phyloP scores from a whole-genome alignment of 2,113 vertebrate species.

The Scomber japonicus region DNA sequence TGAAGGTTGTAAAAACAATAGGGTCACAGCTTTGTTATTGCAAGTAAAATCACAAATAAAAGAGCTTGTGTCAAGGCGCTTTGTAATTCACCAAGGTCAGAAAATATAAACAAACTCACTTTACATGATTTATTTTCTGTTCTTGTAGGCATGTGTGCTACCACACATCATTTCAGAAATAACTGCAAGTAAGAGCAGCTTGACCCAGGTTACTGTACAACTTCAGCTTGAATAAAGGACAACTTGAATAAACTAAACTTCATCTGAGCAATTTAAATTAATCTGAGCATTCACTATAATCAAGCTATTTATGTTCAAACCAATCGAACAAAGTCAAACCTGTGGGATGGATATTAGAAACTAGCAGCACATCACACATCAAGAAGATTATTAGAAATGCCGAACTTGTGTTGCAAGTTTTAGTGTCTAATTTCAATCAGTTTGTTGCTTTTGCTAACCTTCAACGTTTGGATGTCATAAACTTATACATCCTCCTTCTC shows the following conservation, averaged over 20 bases:
- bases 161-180: slow-evolving; percentile 7
- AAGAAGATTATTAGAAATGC: background rate
- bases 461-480: background rate
- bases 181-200: slow-evolving; percentile 10
- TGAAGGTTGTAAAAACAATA: background rate
- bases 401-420: slow-evolving; percentile 10
- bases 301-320: slow-evolving; percentile 30
- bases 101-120: background rate
- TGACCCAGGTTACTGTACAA: slow-evolving; percentile 18
- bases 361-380: background rate
- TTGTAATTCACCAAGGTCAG: slow-evolving; percentile 12
- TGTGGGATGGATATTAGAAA: background rate
- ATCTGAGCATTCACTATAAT: slow-evolving; percentile 22
- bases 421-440: background rate
- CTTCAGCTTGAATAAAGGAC: background rate
- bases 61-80: background rate
- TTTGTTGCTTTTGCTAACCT: background rate
- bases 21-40: background rate
- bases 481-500: background rate
- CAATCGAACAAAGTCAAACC: background rate
- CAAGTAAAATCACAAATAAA: background rate
- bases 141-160: background rate
- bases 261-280: background rate
- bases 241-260: slow-evolving; percentile 25
- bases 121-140: background rate